Percentiles rank a stretch among this genome's conserved stretches.
These are phyloP conservation scores for Zaprionus ornatus DNA, from an alignment of 1,140 invertebrate species.

Conservation along the genomic window DNA sequence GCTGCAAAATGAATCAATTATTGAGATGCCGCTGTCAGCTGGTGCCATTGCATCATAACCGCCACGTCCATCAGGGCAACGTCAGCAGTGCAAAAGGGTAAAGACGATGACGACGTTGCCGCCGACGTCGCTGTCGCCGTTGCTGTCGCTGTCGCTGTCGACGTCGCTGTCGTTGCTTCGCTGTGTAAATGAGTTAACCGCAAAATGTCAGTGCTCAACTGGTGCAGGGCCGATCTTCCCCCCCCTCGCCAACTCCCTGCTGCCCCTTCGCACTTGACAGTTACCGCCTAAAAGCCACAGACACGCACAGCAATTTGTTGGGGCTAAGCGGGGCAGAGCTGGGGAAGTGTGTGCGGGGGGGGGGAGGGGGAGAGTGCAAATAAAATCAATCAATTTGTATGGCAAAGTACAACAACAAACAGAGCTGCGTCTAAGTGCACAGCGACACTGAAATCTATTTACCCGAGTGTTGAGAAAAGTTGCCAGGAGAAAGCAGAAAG, in stretches of 20 bases:
- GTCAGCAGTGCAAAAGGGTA: conserved; percentile 22
- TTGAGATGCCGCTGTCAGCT: conserved; percentile 24
- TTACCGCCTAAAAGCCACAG: conserved; percentile 47
- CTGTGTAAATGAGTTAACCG: conserved; percentile 75
- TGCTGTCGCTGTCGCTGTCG: too few relatives aligned
- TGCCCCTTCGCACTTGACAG: not conserved
- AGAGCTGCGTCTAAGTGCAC: conserved; percentile 62
- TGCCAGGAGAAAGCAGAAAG: conserved; percentile 31
- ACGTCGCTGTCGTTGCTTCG: conserved; percentile 15
- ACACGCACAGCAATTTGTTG: conserved; percentile 52
- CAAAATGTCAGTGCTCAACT: conserved; percentile 69
- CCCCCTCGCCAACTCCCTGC: not conserved
- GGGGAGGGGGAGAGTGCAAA: conserved; percentile 59
- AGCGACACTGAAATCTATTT: conserved; percentile 78
- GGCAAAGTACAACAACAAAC: conserved; percentile 49
- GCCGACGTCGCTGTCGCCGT: too few relatives aligned
- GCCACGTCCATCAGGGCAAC: conserved; percentile 28
- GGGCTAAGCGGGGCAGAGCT: not conserved
- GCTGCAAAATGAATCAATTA: conserved; percentile 17
- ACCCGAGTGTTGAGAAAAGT: conserved; percentile 69
- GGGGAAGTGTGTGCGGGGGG: conserved; percentile 29
- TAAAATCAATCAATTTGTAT: conserved; percentile 80
- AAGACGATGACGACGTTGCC: conserved; percentile 16
- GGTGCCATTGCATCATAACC: conserved; percentile 42
- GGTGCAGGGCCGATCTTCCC: conserved; percentile 10